These are phyloP conservation scores for Micronisus gabar DNA, from an alignment of 2,113 vertebrate species.

Conservation along the genomic window DNA sequence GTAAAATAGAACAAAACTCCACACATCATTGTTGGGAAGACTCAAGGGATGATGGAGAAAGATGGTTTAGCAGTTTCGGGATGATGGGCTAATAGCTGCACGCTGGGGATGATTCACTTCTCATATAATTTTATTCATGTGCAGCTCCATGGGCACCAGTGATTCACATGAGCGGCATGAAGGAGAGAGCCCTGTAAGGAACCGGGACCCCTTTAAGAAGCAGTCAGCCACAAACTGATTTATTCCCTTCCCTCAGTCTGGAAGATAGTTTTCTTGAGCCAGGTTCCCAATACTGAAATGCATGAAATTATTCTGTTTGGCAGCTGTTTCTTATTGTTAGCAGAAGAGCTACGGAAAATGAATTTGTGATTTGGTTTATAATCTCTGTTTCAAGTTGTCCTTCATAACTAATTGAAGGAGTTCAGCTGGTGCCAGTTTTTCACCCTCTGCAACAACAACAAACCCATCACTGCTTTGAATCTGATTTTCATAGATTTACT, in stretches of 20 bases:
- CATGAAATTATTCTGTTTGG: neutral
- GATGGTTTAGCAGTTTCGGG: neutral
- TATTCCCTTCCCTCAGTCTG: neutral
- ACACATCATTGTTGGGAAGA: neutral
- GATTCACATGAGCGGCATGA: neutral
- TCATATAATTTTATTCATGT: neutral
- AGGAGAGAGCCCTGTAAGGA: neutral
- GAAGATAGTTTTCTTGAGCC: neutral
- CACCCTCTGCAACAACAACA: neutral
- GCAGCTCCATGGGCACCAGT: neutral
- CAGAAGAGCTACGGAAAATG: neutral
- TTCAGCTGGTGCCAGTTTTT: neutral
- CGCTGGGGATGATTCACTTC: neutral
- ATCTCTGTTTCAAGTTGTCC: neutral
- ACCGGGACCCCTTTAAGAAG: neutral
- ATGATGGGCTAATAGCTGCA: neutral
- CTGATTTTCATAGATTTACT: neutral
- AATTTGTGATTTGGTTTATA: neutral
- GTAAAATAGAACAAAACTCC: neutral
- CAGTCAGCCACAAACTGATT: neutral
- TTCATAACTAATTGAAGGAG: slow-evolving; percentile 19
- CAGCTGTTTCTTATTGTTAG: neutral
- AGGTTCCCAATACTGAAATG: neutral
- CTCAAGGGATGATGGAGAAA: neutral
- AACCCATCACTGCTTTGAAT: neutral